Conservation (phyloP, 2,888 invertebrate species). For the Candidula unifasciata region DNA sequence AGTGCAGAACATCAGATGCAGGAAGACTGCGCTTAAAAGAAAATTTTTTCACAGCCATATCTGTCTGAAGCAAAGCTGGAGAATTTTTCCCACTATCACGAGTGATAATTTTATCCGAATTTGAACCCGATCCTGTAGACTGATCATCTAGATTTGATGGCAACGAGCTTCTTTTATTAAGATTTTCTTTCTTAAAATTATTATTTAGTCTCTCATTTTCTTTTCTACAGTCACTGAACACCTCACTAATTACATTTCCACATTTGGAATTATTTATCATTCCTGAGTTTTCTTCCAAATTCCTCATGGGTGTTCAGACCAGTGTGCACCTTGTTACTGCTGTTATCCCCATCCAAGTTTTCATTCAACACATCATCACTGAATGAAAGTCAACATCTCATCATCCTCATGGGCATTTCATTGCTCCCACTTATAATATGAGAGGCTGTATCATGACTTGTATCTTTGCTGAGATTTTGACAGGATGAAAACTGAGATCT, state of each 20-base stretch:
- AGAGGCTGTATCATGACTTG: background rate
- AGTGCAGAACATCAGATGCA: background rate
- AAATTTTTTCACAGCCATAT: constrained; percentile 1
- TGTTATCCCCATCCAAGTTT: background rate
- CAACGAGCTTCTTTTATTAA: background rate
- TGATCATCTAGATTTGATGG: background rate
- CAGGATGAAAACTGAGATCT: too few species aligned
- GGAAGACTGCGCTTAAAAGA: constrained; percentile 26
- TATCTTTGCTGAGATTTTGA: background rate
- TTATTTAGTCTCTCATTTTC: background rate
- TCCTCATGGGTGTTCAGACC: background rate
- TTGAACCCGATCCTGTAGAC: background rate
- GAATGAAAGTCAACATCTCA: background rate
- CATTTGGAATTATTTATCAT: background rate
- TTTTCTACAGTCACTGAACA: constrained; percentile 13
- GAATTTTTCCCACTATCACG: background rate
- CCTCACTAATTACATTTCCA: background rate
- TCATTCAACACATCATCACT: constrained; percentile 27
- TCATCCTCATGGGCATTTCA: constrained; percentile 39
- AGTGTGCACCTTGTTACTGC: background rate
- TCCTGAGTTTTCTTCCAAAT: too few species aligned
- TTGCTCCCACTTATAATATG: background rate
- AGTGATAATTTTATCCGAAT: background rate
- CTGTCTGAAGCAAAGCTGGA: background rate
- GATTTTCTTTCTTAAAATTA: background rate